Conservation (phyloP, 1,140 invertebrate species). For the Lepidostoma basale region DNA sequence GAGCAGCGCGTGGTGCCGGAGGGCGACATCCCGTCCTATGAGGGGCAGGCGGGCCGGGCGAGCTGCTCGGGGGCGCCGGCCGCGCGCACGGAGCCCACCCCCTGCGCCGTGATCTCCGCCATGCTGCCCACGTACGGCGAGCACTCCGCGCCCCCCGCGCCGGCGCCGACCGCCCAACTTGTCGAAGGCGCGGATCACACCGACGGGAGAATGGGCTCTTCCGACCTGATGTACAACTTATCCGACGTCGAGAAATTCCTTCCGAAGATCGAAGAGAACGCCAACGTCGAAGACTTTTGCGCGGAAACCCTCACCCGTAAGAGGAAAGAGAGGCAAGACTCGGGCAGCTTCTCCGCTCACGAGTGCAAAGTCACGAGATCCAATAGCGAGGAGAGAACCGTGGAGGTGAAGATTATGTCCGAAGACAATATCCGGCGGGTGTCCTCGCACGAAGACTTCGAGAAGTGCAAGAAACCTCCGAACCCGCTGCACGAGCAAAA, state of each 20-base stretch:
- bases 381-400: constrained; percentile 67
- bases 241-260: constrained; percentile 42
- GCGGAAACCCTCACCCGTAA: constrained; percentile 61
- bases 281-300: constrained; percentile 20
- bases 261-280: constrained; percentile 28
- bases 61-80: constrained; percentile 27
- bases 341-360: constrained; percentile 51
- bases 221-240: constrained; percentile 41
- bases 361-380: constrained; percentile 80
- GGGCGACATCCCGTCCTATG: constrained; percentile 18
- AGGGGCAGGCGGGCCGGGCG: constrained; percentile 34
- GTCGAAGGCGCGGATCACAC: constrained; percentile 50
- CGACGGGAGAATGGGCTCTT: constrained; percentile 56
- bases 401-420: constrained; percentile 53
- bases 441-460: constrained; percentile 70
- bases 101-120: constrained; percentile 30
- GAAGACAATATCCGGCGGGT: constrained; percentile 64
- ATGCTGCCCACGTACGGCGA: constrained; percentile 33
- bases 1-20: constrained; percentile 29
- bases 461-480: constrained; percentile 51
- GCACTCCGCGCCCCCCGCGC: constrained; percentile 3
- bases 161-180: not conserved
- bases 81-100: constrained; percentile 9
- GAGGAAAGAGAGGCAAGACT: constrained; percentile 78
- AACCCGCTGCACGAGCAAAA: constrained; percentile 57